Base-by-base conservation (phyloP, 2,797 vertebrate genomes). In the Lophura swinhoii region DNA sequence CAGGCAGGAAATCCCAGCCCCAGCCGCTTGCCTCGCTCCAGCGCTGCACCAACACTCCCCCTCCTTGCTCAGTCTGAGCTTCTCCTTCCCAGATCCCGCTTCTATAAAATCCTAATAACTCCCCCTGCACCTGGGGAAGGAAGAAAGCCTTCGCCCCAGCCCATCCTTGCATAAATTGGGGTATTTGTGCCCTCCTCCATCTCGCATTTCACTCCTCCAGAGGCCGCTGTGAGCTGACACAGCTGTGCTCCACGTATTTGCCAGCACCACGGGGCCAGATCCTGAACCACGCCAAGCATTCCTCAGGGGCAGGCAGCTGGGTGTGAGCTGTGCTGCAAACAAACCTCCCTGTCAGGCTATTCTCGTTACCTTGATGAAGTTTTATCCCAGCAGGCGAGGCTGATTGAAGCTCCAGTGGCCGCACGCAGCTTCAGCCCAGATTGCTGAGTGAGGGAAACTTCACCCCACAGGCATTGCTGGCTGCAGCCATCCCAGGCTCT, bases 41-140 rank as follows among this genome's bases (percentile, higher is more conserved):
- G 62, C 6, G 2, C 62, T 2, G 2, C 64, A 35, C 29, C n/a
- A 8, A 24, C 13, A 2, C 46, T 62, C 37, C 37, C 51, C 44
- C n/a, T 44, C 22, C 35, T 78, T 24, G 23, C 58, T 56, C 55
- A 56, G 55, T 21, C 16, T 13, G 39, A 12, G n/a, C 44, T 53
- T n/a, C 44, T 14, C 39, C 23, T 58, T 21, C 23, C 29, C 37
- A 22, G 10, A 29, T 22, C 15, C 37, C 12, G 22, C 21, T 31
- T n/a, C 39, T 31, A 31, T 23, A 33, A 23, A 59, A 14, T 3
- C 5, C 58, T 22, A 31, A 16, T 5, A 35, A 66, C 73, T 14
- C 44, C 37, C 17, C 2, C 1, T 46, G 31, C 20, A 37, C 18
- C 1, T 12, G 8, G 7, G n/a, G 28, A n/a, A n/a, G 3, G 7